Percentiles rank a stretch among this genome's conserved stretches.
These are phyloP conservation scores for Plebejus melissa DNA, from an alignment of 2,888 invertebrate species.

Conservation along the genomic window DNA sequence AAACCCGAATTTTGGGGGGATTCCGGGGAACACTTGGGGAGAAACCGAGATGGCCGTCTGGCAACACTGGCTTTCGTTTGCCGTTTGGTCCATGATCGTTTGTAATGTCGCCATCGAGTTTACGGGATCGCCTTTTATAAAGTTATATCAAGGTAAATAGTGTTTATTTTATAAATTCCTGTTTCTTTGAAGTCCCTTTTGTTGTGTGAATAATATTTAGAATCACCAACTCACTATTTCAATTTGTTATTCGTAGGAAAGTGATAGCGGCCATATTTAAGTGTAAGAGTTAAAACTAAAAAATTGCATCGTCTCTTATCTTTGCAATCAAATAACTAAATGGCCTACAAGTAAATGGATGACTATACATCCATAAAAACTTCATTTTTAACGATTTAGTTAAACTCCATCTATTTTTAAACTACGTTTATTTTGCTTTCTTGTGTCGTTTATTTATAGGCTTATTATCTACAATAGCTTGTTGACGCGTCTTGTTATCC, in stretches of 20 bases:
- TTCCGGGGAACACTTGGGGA: too few species aligned
- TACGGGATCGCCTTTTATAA: constrained; percentile 76
- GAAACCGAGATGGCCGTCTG: background rate
- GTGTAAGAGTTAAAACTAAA: constrained; percentile 49
- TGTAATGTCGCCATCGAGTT: constrained; percentile 76
- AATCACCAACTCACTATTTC: background rate
- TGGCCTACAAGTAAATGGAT: constrained; percentile 24
- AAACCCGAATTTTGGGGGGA: too few species aligned
- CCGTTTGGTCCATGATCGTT: constrained; percentile 42
- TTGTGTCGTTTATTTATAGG: constrained; percentile 32
- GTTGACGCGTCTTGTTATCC: constrained; percentile 71
- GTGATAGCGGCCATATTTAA: constrained; percentile 66
- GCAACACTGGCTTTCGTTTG: constrained; percentile 38
- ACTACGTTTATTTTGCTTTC: constrained; percentile 30
- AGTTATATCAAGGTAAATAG: constrained; percentile 71
- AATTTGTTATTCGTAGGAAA: background rate
- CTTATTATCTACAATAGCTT: constrained; percentile 42
- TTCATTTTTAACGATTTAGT: background rate
- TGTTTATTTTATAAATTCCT: constrained; percentile 35
- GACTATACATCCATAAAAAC: background rate
- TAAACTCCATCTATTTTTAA: constrained; percentile 31
- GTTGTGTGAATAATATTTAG: background rate
- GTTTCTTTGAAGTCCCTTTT: background rate
- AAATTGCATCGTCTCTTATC: constrained; percentile 58
- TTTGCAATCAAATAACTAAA: constrained; percentile 46